Base-by-base conservation (phyloP, 1,140 invertebrate species). In the Riptortus pedestris region DNA sequence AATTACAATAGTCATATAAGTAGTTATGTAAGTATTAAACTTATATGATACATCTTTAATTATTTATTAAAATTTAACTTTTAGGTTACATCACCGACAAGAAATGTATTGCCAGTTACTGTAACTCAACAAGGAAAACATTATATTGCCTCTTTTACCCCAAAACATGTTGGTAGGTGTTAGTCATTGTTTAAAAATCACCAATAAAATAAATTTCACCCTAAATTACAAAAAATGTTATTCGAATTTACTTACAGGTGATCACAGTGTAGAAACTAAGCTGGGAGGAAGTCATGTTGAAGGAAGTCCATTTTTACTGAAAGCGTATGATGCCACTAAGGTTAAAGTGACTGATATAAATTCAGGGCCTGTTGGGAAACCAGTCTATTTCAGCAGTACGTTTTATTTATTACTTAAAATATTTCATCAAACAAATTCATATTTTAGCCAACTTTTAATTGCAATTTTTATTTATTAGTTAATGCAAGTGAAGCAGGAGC, bases 261-360 rank as follows among this genome's bases (percentile, higher is more conserved):
- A 95, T 76, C 91, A 97, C 73, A 91, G 90, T 68, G 90, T 98
- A 55, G 91, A 96, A 78, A 88, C 93, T 59, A 82, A 82, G 71
- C 79, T 93, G 55, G 83, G 82, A 7, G 88, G 85, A 22, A 84
- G 86, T 12, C 87, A 92, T 62, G 87, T 98, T 0, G 87, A 92
- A 73, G 92, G 92, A 24, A 95, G 92, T 75, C 95, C 96, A 28
- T 97, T 97, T 72, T 79, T 93, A 3, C 85, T 96, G 3, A 96
- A 97, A 76, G 94, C 91, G 18, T 98, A 96, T 75, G 95, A 97
- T 72, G 87, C 93, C 0, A 85, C 85, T 61, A 87, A 90, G 74
- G 92, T 95, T 22, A 86, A 86, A 62, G 90, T 98, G 3, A 91
- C 91, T 0, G 90, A 96, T 71, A 91, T 95, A 59, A 87, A 85